phyloP scores from a whole-genome alignment of 2,797 vertebrate species.

The Anas bahamensis region DNA sequence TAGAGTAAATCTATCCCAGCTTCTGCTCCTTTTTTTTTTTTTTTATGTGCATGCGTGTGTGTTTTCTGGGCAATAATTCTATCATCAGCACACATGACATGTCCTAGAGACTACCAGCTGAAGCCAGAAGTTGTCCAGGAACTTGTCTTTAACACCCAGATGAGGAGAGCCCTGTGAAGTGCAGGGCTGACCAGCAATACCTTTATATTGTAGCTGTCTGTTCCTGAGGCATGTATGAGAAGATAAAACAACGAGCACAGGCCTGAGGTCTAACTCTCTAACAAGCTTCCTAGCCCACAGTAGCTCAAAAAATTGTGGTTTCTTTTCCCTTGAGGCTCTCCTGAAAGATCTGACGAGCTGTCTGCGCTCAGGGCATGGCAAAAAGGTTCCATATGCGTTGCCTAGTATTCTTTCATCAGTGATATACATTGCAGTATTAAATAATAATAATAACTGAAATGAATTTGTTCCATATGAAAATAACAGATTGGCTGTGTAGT shows the following conservation, averaged over 20 bases:
- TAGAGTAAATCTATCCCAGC: neutral
- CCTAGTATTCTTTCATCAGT: accelerated
- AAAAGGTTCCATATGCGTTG: neutral
- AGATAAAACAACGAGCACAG: neutral
- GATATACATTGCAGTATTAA: neutral
- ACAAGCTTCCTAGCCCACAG: neutral
- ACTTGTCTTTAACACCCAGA: neutral
- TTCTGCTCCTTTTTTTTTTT: neutral
- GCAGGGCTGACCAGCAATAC: neutral
- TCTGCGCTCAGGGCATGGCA: neutral
- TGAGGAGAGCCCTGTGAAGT: neutral
- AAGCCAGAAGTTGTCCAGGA: neutral
- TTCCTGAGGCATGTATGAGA: neutral
- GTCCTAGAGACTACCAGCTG: neutral
- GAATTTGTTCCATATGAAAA: neutral
- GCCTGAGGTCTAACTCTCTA: neutral
- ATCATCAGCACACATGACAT: neutral
- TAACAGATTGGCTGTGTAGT: neutral
- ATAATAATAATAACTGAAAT: neutral
- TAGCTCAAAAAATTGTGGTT: neutral
- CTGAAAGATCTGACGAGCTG: neutral
- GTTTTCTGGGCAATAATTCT: neutral
- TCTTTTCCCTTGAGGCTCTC: neutral
- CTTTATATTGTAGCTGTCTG: neutral
- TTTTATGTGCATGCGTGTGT: neutral